A percentile compares a stretch with the other conserved stretches of the same genome.
These are phyloP conservation scores for Danio albolineatus DNA, from an alignment of 2,797 vertebrate species.

Conservation along the genomic window DNA sequence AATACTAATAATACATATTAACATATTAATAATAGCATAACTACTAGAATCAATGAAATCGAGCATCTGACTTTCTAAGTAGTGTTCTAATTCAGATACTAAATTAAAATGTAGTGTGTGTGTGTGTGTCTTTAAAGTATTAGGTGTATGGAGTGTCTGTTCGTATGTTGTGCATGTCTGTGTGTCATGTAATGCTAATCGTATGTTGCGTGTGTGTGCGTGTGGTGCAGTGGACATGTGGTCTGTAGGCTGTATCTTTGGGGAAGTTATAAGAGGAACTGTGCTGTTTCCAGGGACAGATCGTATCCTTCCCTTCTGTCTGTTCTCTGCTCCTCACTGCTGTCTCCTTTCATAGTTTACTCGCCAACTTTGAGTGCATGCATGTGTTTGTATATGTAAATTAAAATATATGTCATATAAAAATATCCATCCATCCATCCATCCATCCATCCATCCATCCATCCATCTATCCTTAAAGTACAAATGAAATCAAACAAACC, in stretches of 20 bases:
- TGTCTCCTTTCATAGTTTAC: conserved; percentile 15
- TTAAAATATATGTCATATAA: too few relatives aligned
- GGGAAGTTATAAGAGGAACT: conserved; percentile 98
- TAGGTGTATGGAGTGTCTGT: not conserved
- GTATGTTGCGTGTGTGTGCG: conserved; percentile 39
- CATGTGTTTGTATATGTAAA: not conserved
- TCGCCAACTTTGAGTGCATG: not conserved
- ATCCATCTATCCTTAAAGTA: too few relatives aligned
- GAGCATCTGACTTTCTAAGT: not conserved
- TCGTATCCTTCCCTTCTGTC: conserved; percentile 89
- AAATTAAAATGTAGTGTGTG: conserved; percentile 2
- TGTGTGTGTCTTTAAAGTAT: not conserved
- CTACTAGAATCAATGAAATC: not conserved
- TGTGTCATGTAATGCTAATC: too few relatives aligned
- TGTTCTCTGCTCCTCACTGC: not conserved
- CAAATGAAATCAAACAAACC: too few relatives aligned
- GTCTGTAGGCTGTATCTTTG: conserved; percentile 99
- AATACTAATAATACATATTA: not conserved
- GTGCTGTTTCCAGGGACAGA: conserved; percentile 98
- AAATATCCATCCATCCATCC: too few relatives aligned
- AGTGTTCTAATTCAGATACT: not conserved
- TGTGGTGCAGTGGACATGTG: conserved; percentile 94
- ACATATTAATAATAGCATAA: too few relatives aligned
- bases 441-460: too few relatives aligned
- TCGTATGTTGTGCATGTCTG: conserved; percentile 28